Evolutionary conservation across 2,888 invertebrate genomes (phyloP).

Genomic region (Pardosa pseudoannulata): DNA sequence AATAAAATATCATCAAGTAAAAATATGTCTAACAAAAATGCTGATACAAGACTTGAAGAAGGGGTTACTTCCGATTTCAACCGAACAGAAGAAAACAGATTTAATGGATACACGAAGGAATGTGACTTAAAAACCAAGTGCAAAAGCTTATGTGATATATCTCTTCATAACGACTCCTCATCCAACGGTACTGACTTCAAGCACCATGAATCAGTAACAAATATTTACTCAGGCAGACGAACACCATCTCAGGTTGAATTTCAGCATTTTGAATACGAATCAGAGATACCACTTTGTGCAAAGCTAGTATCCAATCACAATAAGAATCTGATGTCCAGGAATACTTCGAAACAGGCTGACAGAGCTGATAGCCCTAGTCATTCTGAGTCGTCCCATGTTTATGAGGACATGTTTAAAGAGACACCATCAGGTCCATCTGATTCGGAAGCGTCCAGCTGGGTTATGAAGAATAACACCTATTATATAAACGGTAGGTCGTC

Average conservation of each 20-base stretch:
- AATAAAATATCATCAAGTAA: background rate
- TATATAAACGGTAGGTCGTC: slow-evolving; percentile 54
- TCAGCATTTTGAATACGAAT: slow-evolving; percentile 44
- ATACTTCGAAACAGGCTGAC: slow-evolving; percentile 16
- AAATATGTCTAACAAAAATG: background rate
- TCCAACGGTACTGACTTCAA: background rate
- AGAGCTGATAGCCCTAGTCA: slow-evolving; percentile 36
- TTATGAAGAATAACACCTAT: slow-evolving; percentile 56
- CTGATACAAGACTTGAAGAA: background rate
- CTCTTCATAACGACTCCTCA: background rate
- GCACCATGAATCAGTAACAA: background rate
- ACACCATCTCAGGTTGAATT: slow-evolving; percentile 1
- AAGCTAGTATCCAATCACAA: slow-evolving; percentile 57
- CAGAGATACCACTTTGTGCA: slow-evolving; percentile 57
- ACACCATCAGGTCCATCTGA: slow-evolving; percentile 53
- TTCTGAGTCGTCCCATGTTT: slow-evolving; percentile 45
- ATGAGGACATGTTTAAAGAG: slow-evolving; percentile 67
- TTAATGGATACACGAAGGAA: background rate
- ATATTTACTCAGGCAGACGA: background rate
- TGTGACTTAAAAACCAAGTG: background rate
- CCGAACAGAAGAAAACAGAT: background rate
- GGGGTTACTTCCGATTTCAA: background rate
- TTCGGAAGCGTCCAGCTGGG: slow-evolving; percentile 61
- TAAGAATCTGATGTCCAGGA: background rate
- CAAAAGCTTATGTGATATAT: slow-evolving; percentile 47